These are phyloP conservation scores for Leucophenga montana DNA, from an alignment of 2,888 invertebrate genomes.

Conservation along the genomic window DNA sequence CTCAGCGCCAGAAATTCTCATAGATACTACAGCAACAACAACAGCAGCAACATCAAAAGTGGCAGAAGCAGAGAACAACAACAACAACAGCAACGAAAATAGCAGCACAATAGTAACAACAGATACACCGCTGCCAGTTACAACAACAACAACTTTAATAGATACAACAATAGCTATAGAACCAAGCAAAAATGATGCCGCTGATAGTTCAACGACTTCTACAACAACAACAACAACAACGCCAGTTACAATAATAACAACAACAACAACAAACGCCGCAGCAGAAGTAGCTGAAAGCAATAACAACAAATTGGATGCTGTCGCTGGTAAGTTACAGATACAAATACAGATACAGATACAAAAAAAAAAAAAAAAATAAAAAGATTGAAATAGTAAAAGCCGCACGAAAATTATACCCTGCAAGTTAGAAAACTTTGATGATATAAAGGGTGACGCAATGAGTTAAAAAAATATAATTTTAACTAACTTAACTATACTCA, in stretches of 20 bases:
- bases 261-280: too few relatives aligned
- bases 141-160: slow-evolving; percentile 13
- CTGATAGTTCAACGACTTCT: slow-evolving; percentile 56
- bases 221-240: too few relatives aligned
- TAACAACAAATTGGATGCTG: slow-evolving; percentile 55
- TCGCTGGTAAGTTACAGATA: slow-evolving; percentile 57
- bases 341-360: too few relatives aligned
- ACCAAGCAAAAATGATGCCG: slow-evolving; percentile 24
- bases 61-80: slow-evolving; percentile 16
- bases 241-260: slow-evolving; percentile 37
- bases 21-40: slow-evolving; percentile 29
- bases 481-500: too few relatives aligned
- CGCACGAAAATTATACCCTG: not conserved
- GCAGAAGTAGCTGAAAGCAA: slow-evolving; percentile 17
- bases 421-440: too few relatives aligned
- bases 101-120: slow-evolving; percentile 50
- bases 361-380: not conserved
- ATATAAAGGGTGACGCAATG: too few relatives aligned
- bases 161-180: slow-evolving; percentile 21
- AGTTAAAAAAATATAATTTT: too few relatives aligned
- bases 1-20: slow-evolving; percentile 20
- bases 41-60: too few relatives aligned
- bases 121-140: not conserved
- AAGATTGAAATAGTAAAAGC: too few relatives aligned
- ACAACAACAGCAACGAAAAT: slow-evolving; percentile 44